These are phyloP conservation scores for Eremophila alpestris DNA, from an alignment of 2,797 vertebrate species.

Conservation along the genomic window DNA sequence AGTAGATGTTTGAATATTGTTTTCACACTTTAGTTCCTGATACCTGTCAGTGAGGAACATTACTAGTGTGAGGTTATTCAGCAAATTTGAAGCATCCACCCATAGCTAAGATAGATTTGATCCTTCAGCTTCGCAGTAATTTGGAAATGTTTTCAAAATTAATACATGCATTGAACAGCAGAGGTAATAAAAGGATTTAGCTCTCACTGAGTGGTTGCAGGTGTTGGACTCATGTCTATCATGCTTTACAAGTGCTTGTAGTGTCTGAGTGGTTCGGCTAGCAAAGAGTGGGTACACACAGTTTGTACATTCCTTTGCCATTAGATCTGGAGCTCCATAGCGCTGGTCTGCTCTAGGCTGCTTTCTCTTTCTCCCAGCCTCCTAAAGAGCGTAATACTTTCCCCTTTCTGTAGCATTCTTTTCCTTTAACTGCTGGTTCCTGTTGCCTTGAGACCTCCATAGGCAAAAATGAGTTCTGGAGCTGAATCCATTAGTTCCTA, in stretches of 20 bases:
- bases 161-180: not conserved
- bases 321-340: not conserved
- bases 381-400: not conserved
- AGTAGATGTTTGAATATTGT: not conserved
- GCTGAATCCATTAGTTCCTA: not conserved
- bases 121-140: not conserved
- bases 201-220: not conserved
- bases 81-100: not conserved
- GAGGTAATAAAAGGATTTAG: not conserved
- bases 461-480: not conserved
- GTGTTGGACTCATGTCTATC: not conserved
- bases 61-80: not conserved
- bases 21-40: not conserved
- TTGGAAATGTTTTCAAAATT: not conserved
- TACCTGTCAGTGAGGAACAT: not conserved
- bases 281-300: not conserved
- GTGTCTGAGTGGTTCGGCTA: not conserved
- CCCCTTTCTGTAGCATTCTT: not conserved
- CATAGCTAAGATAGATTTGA: not conserved
- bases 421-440: not conserved
- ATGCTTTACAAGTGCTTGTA: not conserved
- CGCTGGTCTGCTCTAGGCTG: not conserved
- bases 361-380: not conserved
- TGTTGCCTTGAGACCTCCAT: not conserved
- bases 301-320: not conserved